phyloP scores from a whole-genome alignment of 2,888 invertebrate genomes.

The Marronus borbonicus region DNA sequence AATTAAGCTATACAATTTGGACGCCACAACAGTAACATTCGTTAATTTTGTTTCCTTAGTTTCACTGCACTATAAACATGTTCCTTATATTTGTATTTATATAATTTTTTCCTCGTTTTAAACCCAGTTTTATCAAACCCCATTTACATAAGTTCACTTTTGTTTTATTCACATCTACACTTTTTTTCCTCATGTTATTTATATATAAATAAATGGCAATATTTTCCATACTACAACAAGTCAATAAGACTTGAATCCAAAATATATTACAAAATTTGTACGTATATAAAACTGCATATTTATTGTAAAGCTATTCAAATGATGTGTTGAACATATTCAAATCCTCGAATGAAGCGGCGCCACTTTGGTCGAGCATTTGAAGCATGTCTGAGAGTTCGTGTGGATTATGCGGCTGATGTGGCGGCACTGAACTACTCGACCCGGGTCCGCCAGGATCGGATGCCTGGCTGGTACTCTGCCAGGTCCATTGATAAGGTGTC shows the following conservation, averaged over 20 bases:
- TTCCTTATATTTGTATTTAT: constrained; percentile 40
- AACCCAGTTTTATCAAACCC: constrained; percentile 43
- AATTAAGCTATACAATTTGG: constrained; percentile 62
- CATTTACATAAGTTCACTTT: constrained; percentile 53
- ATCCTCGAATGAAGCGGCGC: constrained; percentile 89
- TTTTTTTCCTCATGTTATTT: constrained; percentile 48
- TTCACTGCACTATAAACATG: constrained; percentile 50
- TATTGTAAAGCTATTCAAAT: constrained; percentile 73
- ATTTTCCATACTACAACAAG: constrained; percentile 52
- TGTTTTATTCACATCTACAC: constrained; percentile 42
- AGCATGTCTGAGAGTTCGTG: constrained; percentile 94
- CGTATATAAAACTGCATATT: constrained; percentile 53
- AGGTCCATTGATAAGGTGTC: constrained; percentile 68
- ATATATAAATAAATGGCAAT: constrained; percentile 58
- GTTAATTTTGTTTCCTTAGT: constrained; percentile 52
- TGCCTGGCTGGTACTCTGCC: constrained; percentile 69
- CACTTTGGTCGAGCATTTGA: constrained; percentile 91
- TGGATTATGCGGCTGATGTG: constrained; percentile 78
- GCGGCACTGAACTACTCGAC: constrained; percentile 73
- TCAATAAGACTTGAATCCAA: constrained; percentile 51
- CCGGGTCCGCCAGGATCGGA: constrained; percentile 70
- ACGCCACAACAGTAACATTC: constrained; percentile 61
- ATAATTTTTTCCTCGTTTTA: constrained; percentile 24
- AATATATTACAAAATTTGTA: constrained; percentile 60
- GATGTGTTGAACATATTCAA: constrained; percentile 91